A percentile compares a stretch with the other conserved stretches of the same genome.
These are phyloP conservation scores for Temnothorax ravouxi DNA, from an alignment of 2,888 invertebrate genomes.

Conservation along the genomic window DNA sequence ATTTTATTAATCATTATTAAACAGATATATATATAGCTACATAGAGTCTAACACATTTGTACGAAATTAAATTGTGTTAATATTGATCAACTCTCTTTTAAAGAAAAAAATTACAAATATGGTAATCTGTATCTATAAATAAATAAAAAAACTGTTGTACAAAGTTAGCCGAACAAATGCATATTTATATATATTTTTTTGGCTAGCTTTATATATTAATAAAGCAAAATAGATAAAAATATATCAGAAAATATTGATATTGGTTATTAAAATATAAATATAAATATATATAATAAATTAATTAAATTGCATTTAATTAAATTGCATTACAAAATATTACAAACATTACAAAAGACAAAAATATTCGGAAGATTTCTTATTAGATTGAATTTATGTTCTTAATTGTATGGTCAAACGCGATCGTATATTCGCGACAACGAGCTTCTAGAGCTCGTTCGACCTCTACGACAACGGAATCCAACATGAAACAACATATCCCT, in stretches of 20 bases:
- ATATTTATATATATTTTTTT: neutral
- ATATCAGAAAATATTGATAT: neutral
- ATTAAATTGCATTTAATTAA: neutral
- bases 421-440: neutral
- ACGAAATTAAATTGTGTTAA: neutral
- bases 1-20: neutral
- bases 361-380: neutral
- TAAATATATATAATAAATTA: neutral
- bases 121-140: neutral
- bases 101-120: neutral
- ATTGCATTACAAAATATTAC: neutral
- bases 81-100: neutral
- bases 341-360: neutral
- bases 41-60: neutral
- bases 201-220: neutral
- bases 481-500: constrained; percentile 29
- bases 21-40: neutral
- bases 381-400: neutral
- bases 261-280: neutral
- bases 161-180: neutral
- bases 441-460: constrained; percentile 14
- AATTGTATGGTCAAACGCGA: neutral
- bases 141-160: neutral
- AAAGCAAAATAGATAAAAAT: neutral
- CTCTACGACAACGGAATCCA: constrained; percentile 30